Evolutionary conservation across 2,113 vertebrate genomes (phyloP), one percentile per base, ranked within the genome.

Genomic region (Oncorhynchus tshawytscha): DNA sequence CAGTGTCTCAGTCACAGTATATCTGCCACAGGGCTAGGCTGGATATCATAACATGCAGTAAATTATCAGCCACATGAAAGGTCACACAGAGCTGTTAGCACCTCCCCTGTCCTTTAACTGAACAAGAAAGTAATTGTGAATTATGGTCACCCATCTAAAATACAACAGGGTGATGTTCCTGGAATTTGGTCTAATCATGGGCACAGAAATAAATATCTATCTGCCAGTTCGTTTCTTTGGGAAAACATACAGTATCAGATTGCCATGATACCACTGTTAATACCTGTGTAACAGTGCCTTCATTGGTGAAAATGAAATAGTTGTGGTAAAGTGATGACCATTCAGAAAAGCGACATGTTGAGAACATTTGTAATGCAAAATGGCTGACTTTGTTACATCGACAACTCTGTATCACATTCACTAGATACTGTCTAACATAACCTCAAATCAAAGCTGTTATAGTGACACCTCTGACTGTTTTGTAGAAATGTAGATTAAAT

Each of bases 41-140:
- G 73, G 80, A 77, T 77, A 70, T 84, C 67, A 74, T 73, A 76
- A 48, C 65, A 65, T 70, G 75, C 79, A 77, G 72, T 87, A 85
- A 88, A 88, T 90, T 72, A 90, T 84, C 72, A 83, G 82, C 81
- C 57, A 71, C 45, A 51, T 68, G 80, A 87, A 88, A 91, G 82
- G 88, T 90, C 87, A 86, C 75, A 75, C 80, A 79, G 79, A 79
- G 78, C 77, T 87, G 83, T 84, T 78, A 84, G 67, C 74, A 77
- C 71, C 67, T 80, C 75, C 76, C 70, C 71, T 71, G 85, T 86
- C 84, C 86, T 90, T 90, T 84, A 72, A 80, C 67, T 76, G 75
- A 82, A 76, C 77, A 67, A 84, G 77, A 88, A 85, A 85, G 75
- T 79, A 78, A 77, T 45, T 9, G 31, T 62, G 67, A 81, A 75